Evolutionary conservation across 2,888 invertebrate species (phyloP).

Genomic region (Spisula solida): DNA sequence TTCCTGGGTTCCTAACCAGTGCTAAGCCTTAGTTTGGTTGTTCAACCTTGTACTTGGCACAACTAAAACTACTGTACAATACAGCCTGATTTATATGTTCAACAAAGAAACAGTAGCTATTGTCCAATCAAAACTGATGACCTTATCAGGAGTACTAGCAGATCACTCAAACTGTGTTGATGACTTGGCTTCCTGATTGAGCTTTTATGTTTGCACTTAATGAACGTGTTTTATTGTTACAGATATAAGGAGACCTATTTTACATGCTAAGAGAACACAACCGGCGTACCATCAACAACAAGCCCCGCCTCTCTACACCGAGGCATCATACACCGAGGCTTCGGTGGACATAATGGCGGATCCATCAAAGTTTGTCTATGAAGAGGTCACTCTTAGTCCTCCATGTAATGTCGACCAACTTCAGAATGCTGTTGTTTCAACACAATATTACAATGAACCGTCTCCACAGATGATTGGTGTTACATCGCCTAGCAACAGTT

Average conservation of each 20-base stretch:
- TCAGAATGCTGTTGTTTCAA: conserved; percentile 33
- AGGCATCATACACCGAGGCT: background rate
- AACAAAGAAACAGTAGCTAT: too few species aligned
- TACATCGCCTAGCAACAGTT: conserved; percentile 19
- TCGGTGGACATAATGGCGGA: conserved; percentile 37
- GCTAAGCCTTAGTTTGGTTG: too few species aligned
- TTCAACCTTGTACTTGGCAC: too few species aligned
- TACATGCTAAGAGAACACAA: conserved; percentile 41
- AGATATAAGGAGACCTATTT: conserved; percentile 16
- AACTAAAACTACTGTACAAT: too few species aligned
- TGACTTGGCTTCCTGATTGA: too few species aligned
- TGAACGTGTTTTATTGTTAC: background rate
- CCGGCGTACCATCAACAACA: conserved; percentile 11
- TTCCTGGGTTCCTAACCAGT: too few species aligned
- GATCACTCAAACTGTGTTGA: too few species aligned
- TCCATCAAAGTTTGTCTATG: conserved; percentile 54
- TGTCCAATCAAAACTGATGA: too few species aligned
- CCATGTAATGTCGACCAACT: conserved; percentile 33
- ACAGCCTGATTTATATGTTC: too few species aligned
- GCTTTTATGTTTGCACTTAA: background rate
- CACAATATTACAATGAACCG: conserved; percentile 35
- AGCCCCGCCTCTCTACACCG: conserved; percentile 30
- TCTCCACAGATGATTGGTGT: conserved; percentile 20
- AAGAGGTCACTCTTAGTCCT: conserved; percentile 54
- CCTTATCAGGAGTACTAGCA: too few species aligned